Evolutionary conservation across 1,140 invertebrate genomes (phyloP).

Genomic region (Pogonognathellus flavescens): DNA sequence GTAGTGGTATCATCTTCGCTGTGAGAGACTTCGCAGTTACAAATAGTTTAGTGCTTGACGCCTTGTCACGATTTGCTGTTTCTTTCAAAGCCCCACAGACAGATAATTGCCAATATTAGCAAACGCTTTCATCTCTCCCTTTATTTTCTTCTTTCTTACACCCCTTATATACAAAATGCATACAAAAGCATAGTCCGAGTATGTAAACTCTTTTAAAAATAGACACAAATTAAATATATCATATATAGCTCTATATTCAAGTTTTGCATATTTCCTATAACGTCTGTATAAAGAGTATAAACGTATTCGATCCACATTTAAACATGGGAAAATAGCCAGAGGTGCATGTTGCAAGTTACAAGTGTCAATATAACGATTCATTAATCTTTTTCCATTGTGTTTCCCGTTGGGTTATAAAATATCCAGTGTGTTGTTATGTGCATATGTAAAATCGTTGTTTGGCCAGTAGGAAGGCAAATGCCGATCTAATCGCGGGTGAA

Average conservation of each 20-base stretch:
- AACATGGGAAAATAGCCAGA: too few relatives aligned
- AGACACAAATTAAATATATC: too few relatives aligned
- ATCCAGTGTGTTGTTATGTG: too few relatives aligned
- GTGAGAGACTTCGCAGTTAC: neutral
- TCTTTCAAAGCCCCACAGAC: slow-evolving; percentile 6
- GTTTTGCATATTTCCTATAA: too few relatives aligned
- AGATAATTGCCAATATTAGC: slow-evolving; percentile 43
- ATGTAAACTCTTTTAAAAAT: too few relatives aligned
- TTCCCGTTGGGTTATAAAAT: neutral
- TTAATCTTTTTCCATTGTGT: slow-evolving; percentile 31
- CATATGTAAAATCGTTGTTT: neutral
- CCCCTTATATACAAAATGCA: neutral
- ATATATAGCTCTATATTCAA: too few relatives aligned
- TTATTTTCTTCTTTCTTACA: neutral
- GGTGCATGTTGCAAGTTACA: slow-evolving; percentile 7
- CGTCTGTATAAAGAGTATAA: too few relatives aligned
- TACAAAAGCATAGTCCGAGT: neutral
- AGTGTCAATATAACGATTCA: slow-evolving; percentile 24
- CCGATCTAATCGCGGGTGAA: slow-evolving; percentile 23
- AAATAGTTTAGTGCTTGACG: slow-evolving; percentile 26
- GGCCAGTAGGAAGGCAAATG: neutral
- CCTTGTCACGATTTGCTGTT: slow-evolving; percentile 27
- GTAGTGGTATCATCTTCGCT: too few relatives aligned
- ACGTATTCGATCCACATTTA: too few relatives aligned
- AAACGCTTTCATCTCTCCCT: slow-evolving; percentile 15